Conservation (phyloP, 2,888 invertebrate species). For the Gymnocheta viridis region DNA sequence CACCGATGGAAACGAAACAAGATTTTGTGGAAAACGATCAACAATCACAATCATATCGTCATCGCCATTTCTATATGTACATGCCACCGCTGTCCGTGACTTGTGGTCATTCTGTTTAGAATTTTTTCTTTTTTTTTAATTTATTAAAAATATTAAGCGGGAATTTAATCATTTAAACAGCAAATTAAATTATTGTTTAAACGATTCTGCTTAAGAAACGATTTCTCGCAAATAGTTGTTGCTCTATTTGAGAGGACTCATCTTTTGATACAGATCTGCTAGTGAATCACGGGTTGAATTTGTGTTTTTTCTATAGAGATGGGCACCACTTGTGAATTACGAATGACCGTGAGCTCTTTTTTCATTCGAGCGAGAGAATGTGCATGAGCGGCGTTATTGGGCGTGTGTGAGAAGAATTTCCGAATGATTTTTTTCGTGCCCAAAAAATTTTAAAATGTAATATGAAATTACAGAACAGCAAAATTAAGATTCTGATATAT, state of each 20-base stretch:
- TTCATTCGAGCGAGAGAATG: no score
- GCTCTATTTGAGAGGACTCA: background rate
- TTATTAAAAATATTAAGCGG: slow-evolving; percentile 7
- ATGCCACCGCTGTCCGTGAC: background rate
- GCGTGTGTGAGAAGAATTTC: no score
- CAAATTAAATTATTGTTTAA: background rate
- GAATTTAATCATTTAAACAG: background rate
- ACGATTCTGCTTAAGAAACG: background rate
- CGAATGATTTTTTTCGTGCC: no score
- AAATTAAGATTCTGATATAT: no score
- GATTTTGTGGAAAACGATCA: background rate
- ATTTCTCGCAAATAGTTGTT: background rate
- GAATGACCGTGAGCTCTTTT: no score
- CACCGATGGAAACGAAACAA: slow-evolving; percentile 59
- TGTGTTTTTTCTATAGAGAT: no score
- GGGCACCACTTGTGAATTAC: no score
- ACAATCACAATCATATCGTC: background rate
- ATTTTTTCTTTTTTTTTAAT: background rate
- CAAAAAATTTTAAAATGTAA: no score
- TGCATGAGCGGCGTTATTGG: no score
- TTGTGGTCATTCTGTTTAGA: background rate
- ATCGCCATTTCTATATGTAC: background rate
- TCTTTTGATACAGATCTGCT: background rate
- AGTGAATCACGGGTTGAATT: background rate
- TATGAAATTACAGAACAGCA: no score